Conservation (phyloP, 1,140 invertebrate genomes). For the Drosophila tsacasi region DNA sequence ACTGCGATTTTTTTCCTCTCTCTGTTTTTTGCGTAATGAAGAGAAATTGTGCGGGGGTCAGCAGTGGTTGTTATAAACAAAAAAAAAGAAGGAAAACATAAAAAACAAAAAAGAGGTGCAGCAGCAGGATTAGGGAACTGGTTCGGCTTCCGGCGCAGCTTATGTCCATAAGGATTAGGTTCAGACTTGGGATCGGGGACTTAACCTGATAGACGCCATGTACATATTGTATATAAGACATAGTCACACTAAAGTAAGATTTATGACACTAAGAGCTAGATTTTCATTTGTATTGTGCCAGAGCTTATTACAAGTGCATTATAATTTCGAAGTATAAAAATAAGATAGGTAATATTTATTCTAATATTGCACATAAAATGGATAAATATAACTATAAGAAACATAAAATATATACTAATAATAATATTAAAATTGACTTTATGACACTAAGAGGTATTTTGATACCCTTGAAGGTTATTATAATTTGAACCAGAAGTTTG, state of each 20-base stretch:
- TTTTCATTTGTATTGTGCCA: background rate
- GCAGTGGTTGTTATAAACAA: conserved; percentile 11
- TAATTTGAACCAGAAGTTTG: no score
- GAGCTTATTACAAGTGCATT: no score
- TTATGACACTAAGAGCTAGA: background rate
- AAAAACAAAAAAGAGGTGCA: conserved; percentile 14
- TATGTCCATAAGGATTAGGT: conserved; percentile 28
- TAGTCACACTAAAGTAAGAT: background rate
- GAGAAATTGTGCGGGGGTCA: conserved; percentile 52
- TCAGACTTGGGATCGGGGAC: background rate
- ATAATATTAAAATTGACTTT: no score
- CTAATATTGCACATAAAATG: no score
- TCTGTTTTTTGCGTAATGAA: conserved; percentile 47
- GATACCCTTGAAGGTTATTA: no score
- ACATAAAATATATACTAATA: no score
- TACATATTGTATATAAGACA: no score
- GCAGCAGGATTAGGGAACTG: conserved; percentile 12
- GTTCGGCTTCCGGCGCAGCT: background rate
- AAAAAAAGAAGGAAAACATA: background rate
- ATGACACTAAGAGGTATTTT: no score
- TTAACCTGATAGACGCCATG: background rate
- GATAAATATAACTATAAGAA: no score
- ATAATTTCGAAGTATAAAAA: no score
- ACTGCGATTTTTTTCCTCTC: conserved; percentile 4
- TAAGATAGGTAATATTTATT: no score